Evolutionary conservation across 2,888 invertebrate genomes (phyloP), one percentile per base, ranked within the genome.

Genomic region (Synanthedon myopaeformis): DNA sequence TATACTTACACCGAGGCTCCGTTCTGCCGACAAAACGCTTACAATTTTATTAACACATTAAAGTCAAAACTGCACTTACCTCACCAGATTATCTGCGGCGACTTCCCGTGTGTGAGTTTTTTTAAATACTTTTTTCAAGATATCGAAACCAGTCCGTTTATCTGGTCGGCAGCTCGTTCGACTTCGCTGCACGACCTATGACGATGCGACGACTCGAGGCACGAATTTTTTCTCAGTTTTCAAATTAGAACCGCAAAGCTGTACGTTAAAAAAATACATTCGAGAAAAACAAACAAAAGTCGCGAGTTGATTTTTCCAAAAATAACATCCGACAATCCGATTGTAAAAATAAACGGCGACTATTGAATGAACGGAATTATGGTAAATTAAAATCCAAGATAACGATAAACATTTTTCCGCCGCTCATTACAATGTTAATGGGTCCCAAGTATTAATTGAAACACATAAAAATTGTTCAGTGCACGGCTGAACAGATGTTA

Each of bases 31-130:
- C 83, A 82, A 83, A 84, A 84, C 78, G 82, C 70, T 81, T 81
- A 83, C 82, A 81, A 74, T 83, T 85, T 84, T 83, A 86, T 85
- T 84, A 83, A 84, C 84, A 85, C 85, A 82, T 86, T 82, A 82
- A 83, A 85, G 82, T 84, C 82, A 84, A 82, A 84, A 83, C 82
- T 80, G 85, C 85, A 85, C 76, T 83, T 83, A 83, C 80, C 72
- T 71, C 71, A 70, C 70, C 74, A 79, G 85, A 85, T 85, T 83
- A 86, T 85, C 85, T 72, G 73, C 67, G 71, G 70, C 69, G 70
- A 84, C 84, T 82, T 84, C 82, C 84, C 82, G 81, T 81, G 72
- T 76, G 69, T 71, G 60, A 61, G 55, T 71, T 75, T 73, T 74
- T 70, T 72, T 62, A 62, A 55, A 59, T 66, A 66, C 72, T 74